Conservation (phyloP, 1,140 invertebrate genomes). For the Brachionus rubens region DNA sequence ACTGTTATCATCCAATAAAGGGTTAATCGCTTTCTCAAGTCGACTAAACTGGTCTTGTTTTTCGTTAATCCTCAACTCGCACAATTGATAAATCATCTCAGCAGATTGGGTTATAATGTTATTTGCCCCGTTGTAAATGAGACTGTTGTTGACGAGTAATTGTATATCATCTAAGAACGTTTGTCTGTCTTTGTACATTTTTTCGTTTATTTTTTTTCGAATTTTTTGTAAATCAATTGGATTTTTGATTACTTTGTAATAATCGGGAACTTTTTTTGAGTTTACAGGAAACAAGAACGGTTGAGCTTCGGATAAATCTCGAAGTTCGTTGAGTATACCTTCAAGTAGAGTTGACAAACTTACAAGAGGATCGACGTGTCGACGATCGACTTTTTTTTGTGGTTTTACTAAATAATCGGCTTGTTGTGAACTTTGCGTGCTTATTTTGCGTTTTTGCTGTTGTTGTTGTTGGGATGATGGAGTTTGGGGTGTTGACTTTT, state of each 20-base stretch:
- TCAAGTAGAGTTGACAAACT: conserved; percentile 88
- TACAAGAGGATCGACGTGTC: conserved; percentile 92
- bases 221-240: conserved; percentile 98
- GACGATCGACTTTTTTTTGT: conserved; percentile 80
- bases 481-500: not conserved
- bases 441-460: conserved; percentile 19
- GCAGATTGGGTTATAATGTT: conserved; percentile 83
- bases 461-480: not conserved
- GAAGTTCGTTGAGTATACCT: conserved; percentile 86
- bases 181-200: conserved; percentile 86
- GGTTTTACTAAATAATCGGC: conserved; percentile 87
- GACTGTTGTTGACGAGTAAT: conserved; percentile 92
- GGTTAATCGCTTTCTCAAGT: conserved; percentile 96
- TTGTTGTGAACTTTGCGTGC: conserved; percentile 67
- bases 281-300: conserved; percentile 92
- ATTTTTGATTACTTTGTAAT: conserved; percentile 81
- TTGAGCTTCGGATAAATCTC: conserved; percentile 83
- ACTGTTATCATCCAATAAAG: conserved; percentile 92
- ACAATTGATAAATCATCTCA: conserved; percentile 68
- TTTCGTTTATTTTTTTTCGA: conserved; percentile 76
- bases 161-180: conserved; percentile 90
- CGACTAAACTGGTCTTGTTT: conserved; percentile 92
- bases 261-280: conserved; percentile 84
- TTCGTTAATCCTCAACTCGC: conserved; percentile 63
- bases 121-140: conserved; percentile 82